Base-by-base conservation (phyloP, 2,113 vertebrate species). In the Nothocercus nigrocapillus region DNA sequence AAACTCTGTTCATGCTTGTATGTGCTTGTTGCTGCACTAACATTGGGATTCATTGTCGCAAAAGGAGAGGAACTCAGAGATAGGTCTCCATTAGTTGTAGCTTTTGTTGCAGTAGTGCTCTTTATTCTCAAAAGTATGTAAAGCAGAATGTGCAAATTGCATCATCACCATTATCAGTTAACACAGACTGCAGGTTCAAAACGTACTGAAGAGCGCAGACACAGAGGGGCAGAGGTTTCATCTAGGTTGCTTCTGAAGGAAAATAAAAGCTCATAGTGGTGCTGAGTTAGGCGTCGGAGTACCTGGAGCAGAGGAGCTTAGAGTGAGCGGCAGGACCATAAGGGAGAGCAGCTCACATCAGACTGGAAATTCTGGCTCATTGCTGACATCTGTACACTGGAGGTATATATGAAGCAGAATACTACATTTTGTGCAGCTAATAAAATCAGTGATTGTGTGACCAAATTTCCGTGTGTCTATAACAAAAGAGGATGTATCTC, bases 401-500 rank as follows among this genome's bases (percentile, higher is more conserved):
- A 16, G 20, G 20, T 44, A 13, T 21, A 49, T 56, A 40, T 1
- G 0, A 45, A 24, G 18, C 32, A 0, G 0, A 64, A 7, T 9
- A 18, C 21, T 32, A 4, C 20, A 20, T 44, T 73, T 79, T 66
- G 36, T 79, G 78, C n/a, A n/a, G 11, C 44, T 85, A 42, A 76
- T 66, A 58, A 90, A 82, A 82, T 42, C 44, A 30, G 7, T 40
- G 22, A 58, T 19, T 0, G 0, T 16, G 87, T 51, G 67, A 68
- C 19, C 0, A 0, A 68, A 76, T 88, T 45, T 63, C n/a, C 63
- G 13, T 69, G 73, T 68, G 62, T 82, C 54, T 13, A 32, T 38
- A n/a, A 22, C 34, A 77, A 87, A 89, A 32, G 66, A 0, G 53
- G 59, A 79, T n/a, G 53, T 53, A 62, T 58, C 47, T 47, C 63